These are phyloP conservation scores for Brachymystax lenok DNA, from an alignment of 2,797 vertebrate genomes.

Conservation along the genomic window DNA sequence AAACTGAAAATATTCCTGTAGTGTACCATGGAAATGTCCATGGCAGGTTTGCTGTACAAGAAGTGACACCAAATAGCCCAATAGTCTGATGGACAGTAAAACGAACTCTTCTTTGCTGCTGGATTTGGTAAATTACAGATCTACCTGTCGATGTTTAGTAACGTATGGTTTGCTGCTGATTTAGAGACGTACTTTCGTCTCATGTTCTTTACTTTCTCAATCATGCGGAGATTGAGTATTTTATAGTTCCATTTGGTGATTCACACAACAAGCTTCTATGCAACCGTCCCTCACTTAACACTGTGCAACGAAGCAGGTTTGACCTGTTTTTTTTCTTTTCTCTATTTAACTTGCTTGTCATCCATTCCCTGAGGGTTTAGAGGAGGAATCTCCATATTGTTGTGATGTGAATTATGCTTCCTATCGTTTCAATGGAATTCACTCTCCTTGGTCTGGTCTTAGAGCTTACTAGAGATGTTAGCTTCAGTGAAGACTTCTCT, in stretches of 20 bases:
- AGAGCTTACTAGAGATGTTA: conserved; percentile 25
- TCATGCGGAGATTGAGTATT: background rate
- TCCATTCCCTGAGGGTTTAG: conserved; percentile 10
- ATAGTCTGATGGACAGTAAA: background rate
- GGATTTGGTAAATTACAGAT: background rate
- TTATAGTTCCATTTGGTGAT: conserved; percentile 1
- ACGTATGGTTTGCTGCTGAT: background rate
- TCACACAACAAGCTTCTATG: conserved; percentile 48
- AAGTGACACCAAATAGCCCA: background rate
- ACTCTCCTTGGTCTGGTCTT: conserved; percentile 11
- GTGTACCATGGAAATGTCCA: background rate
- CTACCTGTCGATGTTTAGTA: background rate
- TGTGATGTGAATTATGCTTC: conserved; percentile 3
- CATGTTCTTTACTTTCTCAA: background rate
- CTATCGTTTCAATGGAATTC: conserved; percentile 14
- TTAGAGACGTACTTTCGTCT: background rate
- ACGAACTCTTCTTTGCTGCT: conserved; percentile 3
- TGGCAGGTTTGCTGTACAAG: background rate
- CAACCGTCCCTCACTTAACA: conserved; percentile 35
- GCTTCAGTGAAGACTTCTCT: conserved; percentile 20
- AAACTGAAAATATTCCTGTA: background rate
- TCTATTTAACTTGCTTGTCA: background rate
- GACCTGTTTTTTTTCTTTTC: background rate
- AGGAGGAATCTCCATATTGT: background rate
- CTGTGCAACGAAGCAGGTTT: conserved; percentile 7